Conservation (phyloP, 2,888 invertebrate genomes). For the Ceraclea dissimilis region DNA sequence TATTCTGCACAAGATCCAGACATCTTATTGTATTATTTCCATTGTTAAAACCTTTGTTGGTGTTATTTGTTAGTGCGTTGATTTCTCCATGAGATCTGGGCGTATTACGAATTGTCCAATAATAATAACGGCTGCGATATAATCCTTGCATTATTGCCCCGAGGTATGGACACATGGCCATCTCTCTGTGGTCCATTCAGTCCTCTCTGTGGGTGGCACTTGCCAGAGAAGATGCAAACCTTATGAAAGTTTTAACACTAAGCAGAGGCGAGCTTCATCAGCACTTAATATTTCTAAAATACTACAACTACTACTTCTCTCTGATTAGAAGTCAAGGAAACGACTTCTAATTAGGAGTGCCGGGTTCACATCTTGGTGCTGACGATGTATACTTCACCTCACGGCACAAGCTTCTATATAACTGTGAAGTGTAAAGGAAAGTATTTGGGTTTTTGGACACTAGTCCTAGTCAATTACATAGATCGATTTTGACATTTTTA, state of each 20-base stretch:
- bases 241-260: constrained; percentile 4
- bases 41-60: constrained; percentile 14
- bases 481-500: too few relatives aligned
- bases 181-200: constrained; percentile 4
- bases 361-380: too few relatives aligned
- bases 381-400: too few relatives aligned
- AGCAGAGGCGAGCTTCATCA: not conserved
- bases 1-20: not conserved
- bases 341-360: too few relatives aligned
- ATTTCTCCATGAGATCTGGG: constrained; percentile 14
- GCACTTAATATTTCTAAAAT: too few relatives aligned
- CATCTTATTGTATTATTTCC: not conserved
- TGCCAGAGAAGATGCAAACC: not conserved
- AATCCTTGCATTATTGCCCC: constrained; percentile 8
- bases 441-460: too few relatives aligned
- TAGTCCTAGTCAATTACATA: too few relatives aligned
- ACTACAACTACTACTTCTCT: too few relatives aligned
- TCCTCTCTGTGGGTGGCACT: constrained; percentile 13
- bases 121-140: not conserved
- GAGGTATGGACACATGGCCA: constrained; percentile 5
- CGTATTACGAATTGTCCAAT: constrained; percentile 15
- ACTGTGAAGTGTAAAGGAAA: too few relatives aligned
- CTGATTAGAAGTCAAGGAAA: too few relatives aligned
- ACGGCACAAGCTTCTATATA: too few relatives aligned
- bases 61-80: constrained; percentile 4